phyloP scores from a whole-genome alignment of 1,140 invertebrate species.

The Leptopilina clavipes region DNA sequence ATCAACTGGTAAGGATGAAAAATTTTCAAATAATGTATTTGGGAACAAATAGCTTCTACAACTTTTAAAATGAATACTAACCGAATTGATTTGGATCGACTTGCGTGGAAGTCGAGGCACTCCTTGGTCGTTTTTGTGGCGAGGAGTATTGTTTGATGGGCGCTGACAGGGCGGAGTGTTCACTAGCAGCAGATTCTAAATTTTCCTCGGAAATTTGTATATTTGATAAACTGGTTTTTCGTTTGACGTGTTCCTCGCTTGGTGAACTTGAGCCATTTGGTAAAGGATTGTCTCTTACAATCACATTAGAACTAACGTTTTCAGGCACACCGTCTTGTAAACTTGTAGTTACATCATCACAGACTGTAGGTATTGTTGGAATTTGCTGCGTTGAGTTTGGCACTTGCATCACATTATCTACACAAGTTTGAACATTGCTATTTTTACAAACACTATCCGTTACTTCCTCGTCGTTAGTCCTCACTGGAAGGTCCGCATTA shows the following conservation, averaged over 20 bases:
- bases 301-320: slow-evolving; percentile 71
- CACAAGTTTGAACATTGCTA: slow-evolving; percentile 72
- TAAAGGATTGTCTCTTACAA: slow-evolving; percentile 64
- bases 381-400: slow-evolving; percentile 79
- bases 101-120: slow-evolving; percentile 86
- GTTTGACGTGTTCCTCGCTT: slow-evolving; percentile 71
- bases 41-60: no score
- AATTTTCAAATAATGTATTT: no score
- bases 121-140: slow-evolving; percentile 81
- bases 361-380: slow-evolving; percentile 83
- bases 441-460: slow-evolving; percentile 73
- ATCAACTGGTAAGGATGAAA: no score
- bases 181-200: slow-evolving; percentile 63
- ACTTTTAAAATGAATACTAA: slow-evolving; percentile 66
- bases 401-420: slow-evolving; percentile 75
- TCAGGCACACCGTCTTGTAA: slow-evolving; percentile 72
- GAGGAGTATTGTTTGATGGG: slow-evolving; percentile 67
- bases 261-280: slow-evolving; percentile 56
- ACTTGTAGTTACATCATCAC: slow-evolving; percentile 77
- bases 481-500: slow-evolving; percentile 67
- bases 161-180: slow-evolving; percentile 68
- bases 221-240: slow-evolving; percentile 80
- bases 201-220: slow-evolving; percentile 74
- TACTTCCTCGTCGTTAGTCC: slow-evolving; percentile 66
- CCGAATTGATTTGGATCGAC: slow-evolving; percentile 88